Evolutionary conservation across 2,113 vertebrate genomes (phyloP), one percentile per base, ranked within the genome.

Genomic region (Himantopus leucocephalus): DNA sequence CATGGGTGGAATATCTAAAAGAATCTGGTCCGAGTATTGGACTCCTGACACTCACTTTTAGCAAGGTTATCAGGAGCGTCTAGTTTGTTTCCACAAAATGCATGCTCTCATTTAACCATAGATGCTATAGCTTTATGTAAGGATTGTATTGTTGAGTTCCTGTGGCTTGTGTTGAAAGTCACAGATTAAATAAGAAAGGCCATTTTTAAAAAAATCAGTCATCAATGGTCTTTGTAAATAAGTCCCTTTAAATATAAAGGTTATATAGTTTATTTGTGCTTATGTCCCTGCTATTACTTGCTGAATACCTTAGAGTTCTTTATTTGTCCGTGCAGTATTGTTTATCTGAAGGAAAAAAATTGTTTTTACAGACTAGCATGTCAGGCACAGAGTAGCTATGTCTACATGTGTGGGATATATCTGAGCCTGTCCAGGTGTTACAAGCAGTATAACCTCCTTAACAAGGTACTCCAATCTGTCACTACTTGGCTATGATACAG

Each of bases 261-360:
- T 27, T n/a, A 4, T 12, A 3, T 26, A 59, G 23, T 30, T 7
- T 45, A 0, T 53, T 12, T n/a, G 39, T 82, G 18, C 4, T 18
- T 58, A 9, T 17, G 6, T 64, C 23, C 13, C 23, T 5, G 9
- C 12, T 52, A 2, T 8, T 72, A 48, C 11, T 76, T 1, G 0
- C 18, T n/a, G 17, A 63, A 45, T 17, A 63, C 19, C 12, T 71
- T 63, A 34, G 21, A 80, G 14, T 5, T 26, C 22, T 84, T 19
- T 12, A 1, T 53, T 58, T 64, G 9, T 82, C 13, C 8, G 59
- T 75, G 47, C 5, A 72, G 17, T n/a, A 47, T 52, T 8, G 12
- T 50, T 50, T 7, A 45, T 35, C 3, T 45, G 35, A 83, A 83
- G 9, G 26, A 30, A 32, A 8, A 47, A 5, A 20, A 5, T 5